Percentiles rank a stretch among this genome's conserved stretches.
Evolutionary conservation across 2,888 invertebrate species (phyloP).

Genomic region (Rhagonycha lutea): DNA sequence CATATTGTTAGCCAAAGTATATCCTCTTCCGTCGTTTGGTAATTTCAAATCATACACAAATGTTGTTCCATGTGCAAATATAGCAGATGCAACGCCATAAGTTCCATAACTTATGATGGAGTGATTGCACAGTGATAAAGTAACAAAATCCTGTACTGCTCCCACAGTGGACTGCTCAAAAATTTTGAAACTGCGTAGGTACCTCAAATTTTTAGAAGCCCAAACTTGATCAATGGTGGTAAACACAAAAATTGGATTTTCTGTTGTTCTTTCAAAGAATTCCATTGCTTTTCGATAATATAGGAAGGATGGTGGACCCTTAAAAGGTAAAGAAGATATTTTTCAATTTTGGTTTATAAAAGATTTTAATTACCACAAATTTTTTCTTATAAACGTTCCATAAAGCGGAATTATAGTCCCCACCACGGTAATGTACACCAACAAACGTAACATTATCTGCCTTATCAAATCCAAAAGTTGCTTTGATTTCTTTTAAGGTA

Average conservation of each 20-base stretch:
- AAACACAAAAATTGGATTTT: constrained; percentile 5
- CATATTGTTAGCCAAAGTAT: neutral
- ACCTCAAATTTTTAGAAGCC: neutral
- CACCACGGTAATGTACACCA: constrained; percentile 8
- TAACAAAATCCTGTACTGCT: neutral
- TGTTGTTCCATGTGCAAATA: neutral
- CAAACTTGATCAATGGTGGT: neutral
- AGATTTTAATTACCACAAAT: neutral
- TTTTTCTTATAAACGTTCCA: neutral
- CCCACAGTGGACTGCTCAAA: neutral
- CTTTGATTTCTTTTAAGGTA: neutral
- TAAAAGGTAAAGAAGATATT: neutral
- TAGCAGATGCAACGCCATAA: neutral
- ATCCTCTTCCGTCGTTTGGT: constrained; percentile 3
- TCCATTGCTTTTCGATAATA: constrained; percentile 4
- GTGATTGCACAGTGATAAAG: constrained; percentile 7
- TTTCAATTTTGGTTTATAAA: neutral
- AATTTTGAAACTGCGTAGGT: neutral
- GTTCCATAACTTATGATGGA: constrained; percentile 12
- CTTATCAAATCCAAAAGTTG: neutral
- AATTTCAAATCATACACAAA: neutral
- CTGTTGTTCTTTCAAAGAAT: neutral
- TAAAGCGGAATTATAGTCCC: neutral
- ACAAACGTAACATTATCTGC: neutral
- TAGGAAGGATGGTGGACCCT: constrained; percentile 3